A percentile compares a stretch with the other conserved stretches of the same genome.
Evolutionary conservation across 2,797 vertebrate species (phyloP).

Genomic region (Gobio occitaniae): DNA sequence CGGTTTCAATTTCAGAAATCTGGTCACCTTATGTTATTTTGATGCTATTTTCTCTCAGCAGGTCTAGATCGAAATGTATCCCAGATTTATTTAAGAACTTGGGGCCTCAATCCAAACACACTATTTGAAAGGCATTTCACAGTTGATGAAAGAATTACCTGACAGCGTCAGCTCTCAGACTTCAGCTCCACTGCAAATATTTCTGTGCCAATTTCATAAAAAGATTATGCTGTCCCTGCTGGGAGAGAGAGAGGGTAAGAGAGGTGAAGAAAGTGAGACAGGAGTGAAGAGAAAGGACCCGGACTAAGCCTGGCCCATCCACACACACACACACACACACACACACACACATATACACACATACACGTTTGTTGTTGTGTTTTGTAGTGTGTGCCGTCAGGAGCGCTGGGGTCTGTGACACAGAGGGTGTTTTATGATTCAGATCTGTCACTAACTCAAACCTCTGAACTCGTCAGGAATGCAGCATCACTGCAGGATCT

Average conservation of each 20-base stretch:
- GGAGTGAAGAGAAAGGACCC: background rate
- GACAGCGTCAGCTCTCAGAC: background rate
- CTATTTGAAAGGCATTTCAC: background rate
- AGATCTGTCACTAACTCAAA: constrained; percentile 2
- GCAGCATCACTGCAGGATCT: constrained; percentile 4
- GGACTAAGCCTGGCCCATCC: background rate
- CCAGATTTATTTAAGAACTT: background rate
- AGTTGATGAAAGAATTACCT: constrained; percentile 10
- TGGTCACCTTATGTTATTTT: background rate
- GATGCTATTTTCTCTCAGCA: background rate
- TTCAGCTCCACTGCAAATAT: background rate
- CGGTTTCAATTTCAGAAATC: too few species aligned
- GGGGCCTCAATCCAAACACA: background rate
- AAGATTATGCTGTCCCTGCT: constrained; percentile 8
- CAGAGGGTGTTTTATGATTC: background rate
- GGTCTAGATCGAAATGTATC: background rate
- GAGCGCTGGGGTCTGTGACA: too few species aligned
- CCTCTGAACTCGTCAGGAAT: constrained; percentile 18
- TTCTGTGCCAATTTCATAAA: background rate
- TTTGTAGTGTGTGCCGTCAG: background rate
- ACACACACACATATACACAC: background rate
- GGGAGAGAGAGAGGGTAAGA: background rate
- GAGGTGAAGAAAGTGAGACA: background rate
- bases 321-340: background rate
- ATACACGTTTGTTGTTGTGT: background rate